Conservation (phyloP, 2,113 vertebrate genomes). For the Psettodes erumei region DNA sequence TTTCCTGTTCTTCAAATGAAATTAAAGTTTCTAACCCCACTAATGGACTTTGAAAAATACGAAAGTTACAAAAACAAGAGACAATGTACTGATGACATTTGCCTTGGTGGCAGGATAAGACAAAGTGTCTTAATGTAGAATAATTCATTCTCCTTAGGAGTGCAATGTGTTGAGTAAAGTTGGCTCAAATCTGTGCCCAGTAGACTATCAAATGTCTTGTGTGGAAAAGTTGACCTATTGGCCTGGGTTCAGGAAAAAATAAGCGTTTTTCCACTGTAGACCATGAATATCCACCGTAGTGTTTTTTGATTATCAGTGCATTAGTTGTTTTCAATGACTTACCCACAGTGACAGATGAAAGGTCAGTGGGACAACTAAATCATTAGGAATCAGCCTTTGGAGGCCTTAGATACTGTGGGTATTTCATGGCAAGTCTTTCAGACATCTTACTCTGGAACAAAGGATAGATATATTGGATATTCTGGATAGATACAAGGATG, state of each 20-base stretch:
- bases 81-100: neutral
- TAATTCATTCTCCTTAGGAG: neutral
- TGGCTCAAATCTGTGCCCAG: neutral
- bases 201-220: neutral
- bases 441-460: constrained; percentile 2
- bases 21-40: neutral
- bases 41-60: neutral
- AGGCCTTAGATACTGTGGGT: neutral
- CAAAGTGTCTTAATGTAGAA: neutral
- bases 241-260: neutral
- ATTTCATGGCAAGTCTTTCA: neutral
- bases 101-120: neutral
- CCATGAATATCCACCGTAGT: neutral
- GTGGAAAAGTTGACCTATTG: neutral
- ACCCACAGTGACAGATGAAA: constrained; percentile 8
- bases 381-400: constrained; percentile 7
- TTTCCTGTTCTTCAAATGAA: neutral
- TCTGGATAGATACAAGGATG: constrained; percentile 9
- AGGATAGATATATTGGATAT: too few species aligned
- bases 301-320: neutral
- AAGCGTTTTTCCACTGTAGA: neutral
- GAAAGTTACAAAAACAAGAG: neutral
- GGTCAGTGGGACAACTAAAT: constrained; percentile 20
- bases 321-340: neutral
- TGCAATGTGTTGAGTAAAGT: neutral